A percentile compares a stretch with the other conserved stretches of the same genome.
Conservation (phyloP, 1,140 invertebrate species). For the Drosophila mayri region DNA sequence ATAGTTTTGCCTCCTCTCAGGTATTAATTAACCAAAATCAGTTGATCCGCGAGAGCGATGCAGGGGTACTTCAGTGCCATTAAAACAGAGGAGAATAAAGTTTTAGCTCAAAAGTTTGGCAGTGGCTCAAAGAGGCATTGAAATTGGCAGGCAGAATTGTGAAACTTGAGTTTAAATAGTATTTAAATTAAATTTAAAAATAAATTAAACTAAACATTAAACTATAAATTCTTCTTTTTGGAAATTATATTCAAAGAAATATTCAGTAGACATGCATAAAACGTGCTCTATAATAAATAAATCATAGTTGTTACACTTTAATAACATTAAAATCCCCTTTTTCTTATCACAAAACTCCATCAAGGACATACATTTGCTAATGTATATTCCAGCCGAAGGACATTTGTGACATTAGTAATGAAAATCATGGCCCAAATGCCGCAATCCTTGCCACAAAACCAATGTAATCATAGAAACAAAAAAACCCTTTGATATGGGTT, state of each 20-base stretch:
- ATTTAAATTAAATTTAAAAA: background rate
- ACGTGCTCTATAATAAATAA: background rate
- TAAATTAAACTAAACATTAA: too few species aligned
- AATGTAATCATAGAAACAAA: constrained; percentile 25
- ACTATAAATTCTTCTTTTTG: background rate
- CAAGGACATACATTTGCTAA: constrained; percentile 1
- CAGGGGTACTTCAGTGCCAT: constrained; percentile 43
- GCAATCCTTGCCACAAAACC: background rate
- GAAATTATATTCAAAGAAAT: background rate
- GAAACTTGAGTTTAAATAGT: background rate
- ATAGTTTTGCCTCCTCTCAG: constrained; percentile 26
- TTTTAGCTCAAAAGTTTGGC: constrained; percentile 54
- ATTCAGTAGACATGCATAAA: background rate
- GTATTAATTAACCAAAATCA: constrained; percentile 69
- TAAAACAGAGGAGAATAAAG: constrained; percentile 35
- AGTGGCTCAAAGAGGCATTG: constrained; percentile 12
- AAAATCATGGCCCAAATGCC: constrained; percentile 14
- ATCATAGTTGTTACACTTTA: background rate
- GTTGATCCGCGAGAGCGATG: constrained; percentile 34
- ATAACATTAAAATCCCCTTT: background rate
- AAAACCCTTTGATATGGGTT: constrained; percentile 68
- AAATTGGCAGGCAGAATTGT: constrained; percentile 6
- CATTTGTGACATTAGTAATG: constrained; percentile 20
- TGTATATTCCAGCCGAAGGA: background rate
- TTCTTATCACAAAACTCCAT: background rate